Base-by-base conservation (phyloP, 92 coral and sea anemone species). In the Epizoanthus rinbou region DNA sequence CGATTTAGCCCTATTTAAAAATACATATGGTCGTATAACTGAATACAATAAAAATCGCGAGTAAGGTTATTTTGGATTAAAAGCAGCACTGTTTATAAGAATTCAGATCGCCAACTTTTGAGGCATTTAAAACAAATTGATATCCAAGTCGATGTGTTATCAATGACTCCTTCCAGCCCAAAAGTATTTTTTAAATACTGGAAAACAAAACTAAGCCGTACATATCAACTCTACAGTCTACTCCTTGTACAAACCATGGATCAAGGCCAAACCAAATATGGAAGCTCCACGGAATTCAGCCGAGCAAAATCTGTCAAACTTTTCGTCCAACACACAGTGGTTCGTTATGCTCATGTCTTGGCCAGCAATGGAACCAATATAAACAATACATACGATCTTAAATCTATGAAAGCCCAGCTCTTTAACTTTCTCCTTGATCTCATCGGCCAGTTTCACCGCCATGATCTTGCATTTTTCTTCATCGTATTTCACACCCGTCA, bases 261-360 rank as follows among this genome's bases (percentile, higher is more conserved):
- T 87, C 35, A 85, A 87, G 5, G 97, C 97, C n/a, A 92, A 89
- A 79, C 83, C 92, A 71, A 87, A 85, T 78, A 92, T 60, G 8
- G 88, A 81, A 6, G 86, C 19, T 85, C 83, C 90, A 6, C 86
- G 80, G 64, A 52, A 92, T 54, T 80, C 80, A 13, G 90, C 93
- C 10, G 90, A 86, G 22, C 90, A 90, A 8, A 87, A 89, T 28
- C 78, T 88, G 80, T 91, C 97, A 54, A 90, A 88, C 85, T 86
- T 81, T 45, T 88, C 89, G 73, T 88, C 91, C 94, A 91, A 79
- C 85, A 93, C 50, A 81, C 94, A 91, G 35, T 94, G 91, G 62
- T 94, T 93, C 11, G 89, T 83, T 37, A 93, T 82, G 54, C 82
- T 76, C 63, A 93, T 68, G 8, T 92, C 97, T 74, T 93, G 97